phyloP scores from a whole-genome alignment of 2,113 vertebrate species.

The Verasper variegatus region DNA sequence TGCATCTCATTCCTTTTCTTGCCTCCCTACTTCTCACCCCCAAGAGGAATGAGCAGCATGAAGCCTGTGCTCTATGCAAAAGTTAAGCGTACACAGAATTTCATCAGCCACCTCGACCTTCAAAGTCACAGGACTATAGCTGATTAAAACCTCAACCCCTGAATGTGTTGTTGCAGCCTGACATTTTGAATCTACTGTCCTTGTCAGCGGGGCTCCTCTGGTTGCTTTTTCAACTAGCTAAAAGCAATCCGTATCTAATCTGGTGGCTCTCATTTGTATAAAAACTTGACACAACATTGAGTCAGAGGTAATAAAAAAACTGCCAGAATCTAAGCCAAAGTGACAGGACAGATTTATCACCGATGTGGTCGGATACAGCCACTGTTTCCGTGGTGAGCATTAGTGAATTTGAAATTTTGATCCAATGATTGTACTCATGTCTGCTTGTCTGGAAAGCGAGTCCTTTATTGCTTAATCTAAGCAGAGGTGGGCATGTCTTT shows the following conservation, averaged over 20 bases:
- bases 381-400: background rate
- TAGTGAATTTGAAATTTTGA: background rate
- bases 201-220: background rate
- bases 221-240: background rate
- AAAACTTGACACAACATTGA: background rate
- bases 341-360: background rate
- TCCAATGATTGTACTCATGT: background rate
- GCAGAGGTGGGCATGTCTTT: background rate
- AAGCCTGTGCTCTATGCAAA: background rate
- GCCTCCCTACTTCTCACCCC: too few relatives aligned
- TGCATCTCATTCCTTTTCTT: too few relatives aligned
- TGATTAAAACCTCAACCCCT: background rate
- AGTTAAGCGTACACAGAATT: background rate
- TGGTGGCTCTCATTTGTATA: background rate
- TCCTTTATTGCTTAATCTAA: background rate
- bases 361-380: background rate
- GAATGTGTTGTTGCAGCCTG: background rate
- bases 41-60: too few relatives aligned
- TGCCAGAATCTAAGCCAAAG: background rate
- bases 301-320: slow-evolving; percentile 2
- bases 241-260: background rate
- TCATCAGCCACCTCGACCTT: slow-evolving; percentile 20
- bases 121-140: background rate
- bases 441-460: background rate
- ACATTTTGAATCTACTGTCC: background rate